Evolutionary conservation across 1,140 invertebrate genomes (phyloP), one percentile per base, ranked within the genome.

Genomic region (Homalodisca vitripennis): DNA sequence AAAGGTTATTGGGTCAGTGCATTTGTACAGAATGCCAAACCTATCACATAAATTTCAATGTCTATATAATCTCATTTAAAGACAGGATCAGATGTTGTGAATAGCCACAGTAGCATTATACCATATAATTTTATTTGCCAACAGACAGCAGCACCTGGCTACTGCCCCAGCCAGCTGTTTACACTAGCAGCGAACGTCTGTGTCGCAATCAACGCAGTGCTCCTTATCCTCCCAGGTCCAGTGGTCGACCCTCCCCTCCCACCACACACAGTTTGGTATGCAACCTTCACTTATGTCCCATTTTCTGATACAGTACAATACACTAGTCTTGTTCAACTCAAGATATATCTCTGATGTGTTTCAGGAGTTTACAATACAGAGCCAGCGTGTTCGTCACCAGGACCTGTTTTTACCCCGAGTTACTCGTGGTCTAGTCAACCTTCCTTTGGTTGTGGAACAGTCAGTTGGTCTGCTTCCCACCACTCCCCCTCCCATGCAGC

Each of bases 141-240:
- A 14, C 31, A 69, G 67, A 69, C 29, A 63, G 55, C 55, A 69
- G 67, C 26, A 29, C 51, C 13, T 69, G 67, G 67, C 32, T 69
- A 0, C 30, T 69, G 13, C 67, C 67, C 17, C 67, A 69, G 24
- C 34, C 67, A 3, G 47, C 20, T 17, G 60, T 62, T 2, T 69
- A 69, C 32, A 46, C 53, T 22, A 20, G 27, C n/a, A 57, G 27
- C 46, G 67, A 69, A n/a, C 3, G 67, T 14, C 1, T 69, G 30
- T 26, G 46, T 41, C 26, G 53, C 32, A 34, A 57, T 46, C 67
- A 60, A 27, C 51, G 67, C 1, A 14, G 32, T 20, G 22, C 57
- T 20, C 67, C 67, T 1, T 63, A 62, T 34, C 53, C 67, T 1
- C 53, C 32, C 24, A 10, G 67, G 31, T 34, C 67, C 1, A 41